Conservation (phyloP, 2,888 invertebrate genomes). For the Blera fallax region DNA sequence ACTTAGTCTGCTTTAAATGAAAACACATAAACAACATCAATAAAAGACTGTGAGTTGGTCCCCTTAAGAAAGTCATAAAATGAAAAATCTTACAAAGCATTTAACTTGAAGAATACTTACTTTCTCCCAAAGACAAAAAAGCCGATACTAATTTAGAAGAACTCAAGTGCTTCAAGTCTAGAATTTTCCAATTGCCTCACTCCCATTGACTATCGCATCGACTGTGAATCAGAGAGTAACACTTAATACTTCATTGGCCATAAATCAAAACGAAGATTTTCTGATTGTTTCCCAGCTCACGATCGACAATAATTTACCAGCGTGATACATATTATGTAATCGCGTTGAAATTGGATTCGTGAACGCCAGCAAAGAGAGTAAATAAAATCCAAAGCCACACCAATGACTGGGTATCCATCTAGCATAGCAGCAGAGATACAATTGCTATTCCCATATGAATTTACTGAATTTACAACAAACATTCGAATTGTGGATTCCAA, state of each 20-base stretch:
- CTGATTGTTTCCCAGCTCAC: constrained; percentile 66
- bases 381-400: constrained; percentile 10
- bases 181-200: constrained; percentile 25
- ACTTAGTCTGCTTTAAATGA: not conserved
- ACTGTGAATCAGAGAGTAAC: constrained; percentile 29
- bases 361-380: constrained; percentile 34
- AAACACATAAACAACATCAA: constrained; percentile 21
- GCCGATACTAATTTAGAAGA: not conserved
- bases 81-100: not conserved
- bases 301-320: constrained; percentile 70
- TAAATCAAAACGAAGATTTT: constrained; percentile 65
- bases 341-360: constrained; percentile 70
- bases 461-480: constrained; percentile 5
- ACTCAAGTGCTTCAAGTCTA: not conserved
- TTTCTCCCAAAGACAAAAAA: constrained; percentile 14
- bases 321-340: constrained; percentile 71
- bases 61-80: constrained; percentile 4
- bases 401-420: not conserved
- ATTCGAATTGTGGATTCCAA: constrained; percentile 59
- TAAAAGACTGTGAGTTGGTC: not conserved
- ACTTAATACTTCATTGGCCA: constrained; percentile 53
- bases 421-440: too few relatives aligned
- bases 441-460: constrained; percentile 17
- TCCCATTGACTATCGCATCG: constrained; percentile 10
- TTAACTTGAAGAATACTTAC: constrained; percentile 16